These are phyloP conservation scores for Gila orcuttii DNA, from an alignment of 2,113 vertebrate species.

Conservation along the genomic window DNA sequence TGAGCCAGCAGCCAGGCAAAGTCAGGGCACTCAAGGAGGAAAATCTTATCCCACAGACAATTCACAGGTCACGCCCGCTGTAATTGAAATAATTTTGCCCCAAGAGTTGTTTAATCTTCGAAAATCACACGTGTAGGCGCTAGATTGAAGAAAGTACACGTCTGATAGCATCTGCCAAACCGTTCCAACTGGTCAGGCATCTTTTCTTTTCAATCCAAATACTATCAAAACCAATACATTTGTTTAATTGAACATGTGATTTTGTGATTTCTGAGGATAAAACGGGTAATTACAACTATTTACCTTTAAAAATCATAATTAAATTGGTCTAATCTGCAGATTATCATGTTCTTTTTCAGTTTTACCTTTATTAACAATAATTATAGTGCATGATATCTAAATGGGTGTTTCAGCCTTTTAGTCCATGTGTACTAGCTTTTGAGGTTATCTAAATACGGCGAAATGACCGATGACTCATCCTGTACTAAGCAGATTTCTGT, in stretches of 20 bases:
- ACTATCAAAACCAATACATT: not conserved
- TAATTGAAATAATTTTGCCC: slow-evolving; percentile 98
- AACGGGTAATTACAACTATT: not conserved
- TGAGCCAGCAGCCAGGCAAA: slow-evolving; percentile 87
- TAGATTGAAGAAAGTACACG: slow-evolving; percentile 81
- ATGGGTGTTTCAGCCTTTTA: not conserved
- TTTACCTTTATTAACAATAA: not conserved
- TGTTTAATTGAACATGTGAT: not conserved
- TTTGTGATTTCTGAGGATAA: not conserved
- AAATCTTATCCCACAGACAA: slow-evolving; percentile 95
- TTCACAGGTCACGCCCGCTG: slow-evolving; percentile 89
- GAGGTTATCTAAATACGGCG: not conserved
- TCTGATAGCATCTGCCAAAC: slow-evolving; percentile 70
- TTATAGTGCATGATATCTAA: not conserved
- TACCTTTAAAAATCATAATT: not conserved
- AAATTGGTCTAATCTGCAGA: not conserved
- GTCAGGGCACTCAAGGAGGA: slow-evolving; percentile 84
- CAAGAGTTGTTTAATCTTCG: slow-evolving; percentile 95
- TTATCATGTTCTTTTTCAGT: not conserved
- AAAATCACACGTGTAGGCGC: slow-evolving; percentile 89
- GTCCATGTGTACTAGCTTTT: not conserved
- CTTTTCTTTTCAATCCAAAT: not conserved
- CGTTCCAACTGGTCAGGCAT: slow-evolving; percentile 35
- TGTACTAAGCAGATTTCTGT: not conserved
- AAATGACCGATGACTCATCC: not conserved